Percentiles rank a stretch among this genome's conserved stretches.
phyloP scores from a whole-genome alignment of 2,888 invertebrate genomes.

The Pseudococcus viburni region DNA sequence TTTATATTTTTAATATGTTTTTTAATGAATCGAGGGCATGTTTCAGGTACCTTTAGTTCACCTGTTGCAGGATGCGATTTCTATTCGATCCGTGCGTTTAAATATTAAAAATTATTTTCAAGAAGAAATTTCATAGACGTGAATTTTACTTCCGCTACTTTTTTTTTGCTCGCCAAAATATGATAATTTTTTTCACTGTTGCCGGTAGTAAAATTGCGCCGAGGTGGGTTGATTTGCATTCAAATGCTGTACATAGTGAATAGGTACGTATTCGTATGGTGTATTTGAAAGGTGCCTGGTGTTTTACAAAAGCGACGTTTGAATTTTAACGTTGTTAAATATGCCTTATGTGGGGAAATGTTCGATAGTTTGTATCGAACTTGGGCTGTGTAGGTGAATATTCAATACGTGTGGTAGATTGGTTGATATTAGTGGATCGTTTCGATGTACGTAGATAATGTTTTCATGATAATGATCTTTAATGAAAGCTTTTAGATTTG shows the following conservation, averaged over 20 bases:
- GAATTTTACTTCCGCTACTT: neutral
- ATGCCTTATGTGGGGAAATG: neutral
- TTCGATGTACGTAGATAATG: neutral
- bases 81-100: neutral
- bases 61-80: conserved; percentile 19
- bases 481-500: conserved; percentile 15
- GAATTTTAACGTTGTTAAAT: neutral
- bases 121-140: neutral
- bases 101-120: neutral
- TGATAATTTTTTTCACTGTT: neutral
- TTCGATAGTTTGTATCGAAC: neutral
- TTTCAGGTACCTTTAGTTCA: neutral
- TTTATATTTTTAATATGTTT: neutral
- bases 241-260: neutral
- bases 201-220: neutral
- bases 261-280: neutral
- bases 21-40: neutral
- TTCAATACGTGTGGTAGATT: neutral
- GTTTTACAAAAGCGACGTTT: neutral
- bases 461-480: neutral
- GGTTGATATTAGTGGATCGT: neutral
- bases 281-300: neutral
- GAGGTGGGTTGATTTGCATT: neutral
- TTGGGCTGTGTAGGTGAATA: neutral
- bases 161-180: neutral